These are phyloP conservation scores for Pedionomus torquatus DNA, from an alignment of 2,113 vertebrate species.

Conservation along the genomic window DNA sequence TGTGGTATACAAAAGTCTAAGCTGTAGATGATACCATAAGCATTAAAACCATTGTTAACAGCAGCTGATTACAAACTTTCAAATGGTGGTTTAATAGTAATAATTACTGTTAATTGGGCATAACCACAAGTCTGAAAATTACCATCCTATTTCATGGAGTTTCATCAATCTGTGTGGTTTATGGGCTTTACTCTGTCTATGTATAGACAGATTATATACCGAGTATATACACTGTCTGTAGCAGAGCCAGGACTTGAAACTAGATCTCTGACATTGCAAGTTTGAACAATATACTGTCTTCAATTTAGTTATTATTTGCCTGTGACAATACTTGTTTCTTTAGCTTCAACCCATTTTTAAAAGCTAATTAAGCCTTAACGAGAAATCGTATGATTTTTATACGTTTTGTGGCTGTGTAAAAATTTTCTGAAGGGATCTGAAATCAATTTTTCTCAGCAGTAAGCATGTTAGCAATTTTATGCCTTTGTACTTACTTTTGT, in stretches of 20 bases:
- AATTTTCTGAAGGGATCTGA: not conserved
- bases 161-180: not conserved
- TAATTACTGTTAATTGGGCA: not conserved
- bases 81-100: not conserved
- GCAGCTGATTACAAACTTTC: not conserved
- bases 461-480: not conserved
- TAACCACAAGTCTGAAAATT: conserved; percentile 30
- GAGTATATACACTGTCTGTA: too few relatives aligned
- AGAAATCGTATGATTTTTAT: not conserved
- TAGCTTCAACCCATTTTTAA: not conserved
- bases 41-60: not conserved
- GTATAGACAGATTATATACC: too few relatives aligned
- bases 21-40: not conserved
- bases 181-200: not conserved
- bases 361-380: not conserved
- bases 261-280: not conserved
- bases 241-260: not conserved
- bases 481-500: not conserved
- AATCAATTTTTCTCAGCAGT: not conserved
- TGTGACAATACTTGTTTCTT: not conserved
- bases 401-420: not conserved
- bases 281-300: not conserved
- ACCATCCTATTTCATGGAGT: not conserved
- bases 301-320: not conserved
- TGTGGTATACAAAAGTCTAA: not conserved